Percentiles rank a stretch among this genome's conserved stretches.
phyloP scores from a whole-genome alignment of 1,140 invertebrate genomes.

The Heliconius hermathena region DNA sequence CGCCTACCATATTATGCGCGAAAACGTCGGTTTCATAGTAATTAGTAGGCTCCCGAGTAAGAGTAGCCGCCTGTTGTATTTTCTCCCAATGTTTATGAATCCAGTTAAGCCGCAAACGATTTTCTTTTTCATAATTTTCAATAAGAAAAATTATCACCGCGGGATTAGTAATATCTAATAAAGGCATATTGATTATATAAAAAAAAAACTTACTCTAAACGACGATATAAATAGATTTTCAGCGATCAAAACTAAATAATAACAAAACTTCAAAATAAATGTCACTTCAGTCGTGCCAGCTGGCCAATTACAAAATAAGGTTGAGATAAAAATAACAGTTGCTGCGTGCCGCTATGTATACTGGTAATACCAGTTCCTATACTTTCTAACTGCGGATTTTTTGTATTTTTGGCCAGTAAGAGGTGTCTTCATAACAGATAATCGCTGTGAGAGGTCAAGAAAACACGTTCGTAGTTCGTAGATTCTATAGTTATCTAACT shows the following conservation, averaged over 20 bases:
- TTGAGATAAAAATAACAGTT: conserved; percentile 45
- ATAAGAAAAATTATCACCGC: conserved; percentile 60
- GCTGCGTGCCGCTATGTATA: conserved; percentile 30
- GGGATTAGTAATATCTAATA: conserved; percentile 61
- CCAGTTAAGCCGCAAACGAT: conserved; percentile 64
- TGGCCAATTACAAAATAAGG: conserved; percentile 48
- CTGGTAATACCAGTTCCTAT: conserved; percentile 41
- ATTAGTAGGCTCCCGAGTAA: conserved; percentile 55
- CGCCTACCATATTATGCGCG: conserved; percentile 54
- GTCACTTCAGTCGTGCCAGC: conserved; percentile 39
- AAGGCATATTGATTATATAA: conserved; percentile 50
- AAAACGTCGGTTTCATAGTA: conserved; percentile 61
- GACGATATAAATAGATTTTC: conserved; percentile 35
- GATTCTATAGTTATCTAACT: background rate
- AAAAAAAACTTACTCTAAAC: conserved; percentile 35
- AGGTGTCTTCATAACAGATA: background rate
- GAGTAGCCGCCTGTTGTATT: conserved; percentile 57
- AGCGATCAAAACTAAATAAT: conserved; percentile 29
- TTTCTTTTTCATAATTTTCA: conserved; percentile 69
- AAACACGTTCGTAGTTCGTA: conserved; percentile 6
- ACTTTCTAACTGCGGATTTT: conserved; percentile 25
- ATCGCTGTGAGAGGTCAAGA: background rate
- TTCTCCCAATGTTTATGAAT: conserved; percentile 52
- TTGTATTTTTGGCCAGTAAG: conserved; percentile 3
- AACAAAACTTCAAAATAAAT: conserved; percentile 38